Evolutionary conservation across 2,888 invertebrate species (phyloP), one percentile per base, ranked within the genome.

Genomic region (Amaurobius ferox): DNA sequence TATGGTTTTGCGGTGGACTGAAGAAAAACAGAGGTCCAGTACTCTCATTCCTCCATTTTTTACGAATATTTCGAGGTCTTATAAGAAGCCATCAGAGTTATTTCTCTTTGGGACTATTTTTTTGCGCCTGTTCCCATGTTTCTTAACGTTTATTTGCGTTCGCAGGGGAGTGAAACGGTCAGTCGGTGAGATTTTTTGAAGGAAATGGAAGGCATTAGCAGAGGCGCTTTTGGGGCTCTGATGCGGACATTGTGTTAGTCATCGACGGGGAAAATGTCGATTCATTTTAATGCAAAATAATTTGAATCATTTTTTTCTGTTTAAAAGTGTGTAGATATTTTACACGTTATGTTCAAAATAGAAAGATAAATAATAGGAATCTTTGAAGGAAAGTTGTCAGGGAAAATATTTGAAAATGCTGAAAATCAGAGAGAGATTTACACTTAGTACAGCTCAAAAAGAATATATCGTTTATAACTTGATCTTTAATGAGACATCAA

Each of bases 1-100:
- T 86, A 86, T 86, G 86, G 86, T 86, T 86, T 86, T 86, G 86
- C 48, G 86, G 86, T 86, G 28, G 73, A 64, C 66, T 35, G 35
- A 62, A 73, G 76, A 71, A 76, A 86, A 79, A 86, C 79, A 79
- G 55, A 77, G 77, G 76, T 70, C 79, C 44, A 30, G 39, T 39
- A 68, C 32, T 29, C 67, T 72, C 48, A 71, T 30, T 71, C 9
- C 23, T 6, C 23, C 32, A 29, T 62, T 76, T 35, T 28, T 11
- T 39, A 71, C 64, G 64, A 85, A 85, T 85, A 85, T 85, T 85
- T 85, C 64, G 64, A 64, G 64, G 67, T 85, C 83, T 85, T 77
- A 77, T 85, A 78, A 70, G 70, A 77, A 66, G 66, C 77, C 83
- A 85, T 85, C 77, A 85, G 83, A 77, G 72, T 85, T 85, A 85